phyloP scores from a whole-genome alignment of 2,888 invertebrate genomes.

The Drosophila glabriapex region DNA sequence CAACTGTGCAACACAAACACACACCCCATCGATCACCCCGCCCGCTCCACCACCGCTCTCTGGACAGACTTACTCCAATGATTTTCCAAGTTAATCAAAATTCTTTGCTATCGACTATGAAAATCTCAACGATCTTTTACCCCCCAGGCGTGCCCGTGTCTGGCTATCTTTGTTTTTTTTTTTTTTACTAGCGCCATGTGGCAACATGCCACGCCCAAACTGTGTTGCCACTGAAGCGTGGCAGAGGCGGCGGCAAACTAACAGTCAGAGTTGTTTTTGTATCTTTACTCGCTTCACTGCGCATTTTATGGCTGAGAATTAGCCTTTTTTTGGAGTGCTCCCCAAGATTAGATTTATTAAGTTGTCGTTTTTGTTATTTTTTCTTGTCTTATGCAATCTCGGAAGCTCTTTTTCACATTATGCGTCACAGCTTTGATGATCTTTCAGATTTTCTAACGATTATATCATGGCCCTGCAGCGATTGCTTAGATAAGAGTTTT shows the following conservation, averaged over 20 bases:
- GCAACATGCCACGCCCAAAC: constrained; percentile 67
- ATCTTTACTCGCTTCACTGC: constrained; percentile 68
- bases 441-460: constrained; percentile 10
- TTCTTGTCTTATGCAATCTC: constrained; percentile 11
- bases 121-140: constrained; percentile 78
- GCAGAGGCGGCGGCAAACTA: constrained; percentile 49
- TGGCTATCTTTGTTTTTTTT: not conserved
- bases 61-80: constrained; percentile 67
- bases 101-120: constrained; percentile 78
- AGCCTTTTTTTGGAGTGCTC: constrained; percentile 30
- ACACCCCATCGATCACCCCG: not conserved
- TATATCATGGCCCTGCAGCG: constrained; percentile 9
- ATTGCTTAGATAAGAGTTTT: not conserved
- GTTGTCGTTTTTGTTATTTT: constrained; percentile 16
- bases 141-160: constrained; percentile 34
- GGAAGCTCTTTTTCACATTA: constrained; percentile 11
- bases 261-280: constrained; percentile 19
- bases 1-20: constrained; percentile 16
- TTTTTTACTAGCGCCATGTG: constrained; percentile 64
- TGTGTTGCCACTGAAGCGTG: constrained; percentile 69
- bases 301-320: constrained; percentile 69
- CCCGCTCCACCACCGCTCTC: constrained; percentile 17
- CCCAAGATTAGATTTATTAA: constrained; percentile 51
- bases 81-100: constrained; percentile 80
- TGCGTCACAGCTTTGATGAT: constrained; percentile 4